A percentile compares a stretch with the other conserved stretches of the same genome.
These are phyloP conservation scores for Eublepharis macularius DNA, from an alignment of 2,113 vertebrate genomes.

Conservation along the genomic window DNA sequence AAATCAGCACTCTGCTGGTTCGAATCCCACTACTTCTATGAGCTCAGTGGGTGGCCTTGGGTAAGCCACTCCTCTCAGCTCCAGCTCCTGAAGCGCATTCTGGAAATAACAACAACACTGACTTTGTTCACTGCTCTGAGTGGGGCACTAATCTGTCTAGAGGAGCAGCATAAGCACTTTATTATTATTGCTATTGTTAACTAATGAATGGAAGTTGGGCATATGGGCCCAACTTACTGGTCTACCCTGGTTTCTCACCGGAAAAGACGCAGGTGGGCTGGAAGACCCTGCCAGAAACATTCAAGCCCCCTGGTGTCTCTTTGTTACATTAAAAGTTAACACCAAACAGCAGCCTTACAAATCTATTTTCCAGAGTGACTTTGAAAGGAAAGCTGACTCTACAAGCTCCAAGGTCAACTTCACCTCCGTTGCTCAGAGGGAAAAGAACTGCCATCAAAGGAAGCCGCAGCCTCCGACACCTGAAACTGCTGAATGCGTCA, in stretches of 20 bases:
- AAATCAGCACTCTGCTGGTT: too few relatives aligned
- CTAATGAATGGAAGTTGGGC: not conserved
- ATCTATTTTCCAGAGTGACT: not conserved
- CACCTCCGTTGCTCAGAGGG: not conserved
- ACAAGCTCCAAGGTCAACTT: not conserved
- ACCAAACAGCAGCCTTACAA: not conserved
- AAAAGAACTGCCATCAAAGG: not conserved
- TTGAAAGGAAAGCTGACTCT: slow-evolving; percentile 5
- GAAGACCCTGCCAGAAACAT: not conserved
- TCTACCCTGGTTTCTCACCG: not conserved
- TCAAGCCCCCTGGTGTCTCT: not conserved
- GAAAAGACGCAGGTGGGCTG: too few relatives aligned
- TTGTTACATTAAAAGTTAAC: not conserved
- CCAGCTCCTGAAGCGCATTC: too few relatives aligned
- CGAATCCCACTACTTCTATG: too few relatives aligned
- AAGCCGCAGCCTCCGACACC: not conserved
- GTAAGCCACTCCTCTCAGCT: too few relatives aligned
- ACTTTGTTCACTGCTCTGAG: too few relatives aligned
- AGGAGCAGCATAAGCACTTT: too few relatives aligned
- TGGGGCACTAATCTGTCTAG: too few relatives aligned
- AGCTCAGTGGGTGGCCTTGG: too few relatives aligned
- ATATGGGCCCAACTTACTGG: too few relatives aligned
- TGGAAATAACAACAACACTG: too few relatives aligned
- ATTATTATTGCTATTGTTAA: too few relatives aligned
- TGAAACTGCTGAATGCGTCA: not conserved